Conservation (phyloP, 2,888 invertebrate genomes). For the Sinohyriopsis cumingii region DNA sequence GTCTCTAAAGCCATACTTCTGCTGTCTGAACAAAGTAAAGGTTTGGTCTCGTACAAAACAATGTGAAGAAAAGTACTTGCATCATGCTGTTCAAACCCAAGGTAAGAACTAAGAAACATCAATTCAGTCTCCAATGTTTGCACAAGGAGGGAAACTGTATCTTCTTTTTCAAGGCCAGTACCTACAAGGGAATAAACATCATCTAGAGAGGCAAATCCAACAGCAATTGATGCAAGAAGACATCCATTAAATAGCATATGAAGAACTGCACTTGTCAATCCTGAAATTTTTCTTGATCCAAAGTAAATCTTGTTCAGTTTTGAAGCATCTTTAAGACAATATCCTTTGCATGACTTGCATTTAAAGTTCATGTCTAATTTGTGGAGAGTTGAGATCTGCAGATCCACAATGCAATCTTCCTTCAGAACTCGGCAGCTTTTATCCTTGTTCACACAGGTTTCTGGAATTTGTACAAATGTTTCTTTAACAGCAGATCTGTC, state of each 20-base stretch:
- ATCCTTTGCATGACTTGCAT: no score
- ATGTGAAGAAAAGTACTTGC: slow-evolving; percentile 12
- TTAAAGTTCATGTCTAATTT: no score
- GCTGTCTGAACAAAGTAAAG: slow-evolving; percentile 4
- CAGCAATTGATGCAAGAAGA: background rate
- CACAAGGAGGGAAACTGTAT: no score
- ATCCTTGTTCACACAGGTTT: no score
- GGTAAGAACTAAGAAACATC: background rate
- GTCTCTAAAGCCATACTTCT: background rate
- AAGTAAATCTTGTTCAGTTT: no score
- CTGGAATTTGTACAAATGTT: no score
- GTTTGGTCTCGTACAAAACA: slow-evolving; percentile 2
- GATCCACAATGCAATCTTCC: no score
- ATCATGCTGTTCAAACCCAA: slow-evolving; percentile 7
- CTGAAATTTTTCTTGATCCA: no score
- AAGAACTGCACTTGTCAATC: background rate
- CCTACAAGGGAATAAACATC: background rate
- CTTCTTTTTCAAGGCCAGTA: background rate
- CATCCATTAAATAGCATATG: background rate
- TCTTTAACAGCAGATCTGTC: no score
- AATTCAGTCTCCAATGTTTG: slow-evolving; percentile 1
- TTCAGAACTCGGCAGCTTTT: no score
- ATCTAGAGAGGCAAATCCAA: background rate
- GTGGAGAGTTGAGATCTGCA: no score
- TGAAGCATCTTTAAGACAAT: no score